Base-by-base conservation (phyloP, 2,888 invertebrate genomes). In the Vanessa cardui region DNA sequence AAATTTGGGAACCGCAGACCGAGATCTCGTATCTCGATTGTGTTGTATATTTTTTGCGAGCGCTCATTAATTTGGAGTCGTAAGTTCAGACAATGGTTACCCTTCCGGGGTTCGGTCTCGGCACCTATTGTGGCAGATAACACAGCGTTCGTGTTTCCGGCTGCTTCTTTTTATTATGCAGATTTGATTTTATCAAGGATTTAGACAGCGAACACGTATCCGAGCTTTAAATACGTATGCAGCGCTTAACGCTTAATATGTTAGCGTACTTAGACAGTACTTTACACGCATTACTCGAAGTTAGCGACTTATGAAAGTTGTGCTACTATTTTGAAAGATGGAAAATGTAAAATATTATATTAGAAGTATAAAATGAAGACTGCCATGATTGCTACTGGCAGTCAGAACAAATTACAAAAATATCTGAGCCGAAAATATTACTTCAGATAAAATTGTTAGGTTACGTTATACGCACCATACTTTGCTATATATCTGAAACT, bases 21-120 rank as follows among this genome's bases (percentile, higher is more conserved):
- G 71, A 87, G 90, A 92, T 92, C 87, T 84, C 83, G 86, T 90
- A 80, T 83, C 89, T 82, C 83, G 90, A 92, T 92, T 91, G 90
- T 89, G 84, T 58, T 68, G 31, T 59, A 49, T 68, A 87, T 83
- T 88, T 92, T 92, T 92, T 90, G 83, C 85, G 80, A 79, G 74
- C 79, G 81, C 88, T 92, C 92, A 92, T 92, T 92, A 92, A 92
- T 91, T 92, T 90, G 87, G 84, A 87, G 86, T 84, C 84, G 87
- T 85, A 83, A 82, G 83, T 84, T 81, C 88, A 87, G 85, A 91
- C 89, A 91, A 90, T 86, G 79, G 80, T 82, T 88, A 89, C 92
- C 92, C 90, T 90, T 86, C 83, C 81, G 78, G 75, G 54, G 31
- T 54, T 54, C 83, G 84, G 81, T 83, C 85, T 83, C 83, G 68